These are phyloP conservation scores for Linurgus olivaceus DNA, from an alignment of 2,797 vertebrate genomes.

Conservation along the genomic window DNA sequence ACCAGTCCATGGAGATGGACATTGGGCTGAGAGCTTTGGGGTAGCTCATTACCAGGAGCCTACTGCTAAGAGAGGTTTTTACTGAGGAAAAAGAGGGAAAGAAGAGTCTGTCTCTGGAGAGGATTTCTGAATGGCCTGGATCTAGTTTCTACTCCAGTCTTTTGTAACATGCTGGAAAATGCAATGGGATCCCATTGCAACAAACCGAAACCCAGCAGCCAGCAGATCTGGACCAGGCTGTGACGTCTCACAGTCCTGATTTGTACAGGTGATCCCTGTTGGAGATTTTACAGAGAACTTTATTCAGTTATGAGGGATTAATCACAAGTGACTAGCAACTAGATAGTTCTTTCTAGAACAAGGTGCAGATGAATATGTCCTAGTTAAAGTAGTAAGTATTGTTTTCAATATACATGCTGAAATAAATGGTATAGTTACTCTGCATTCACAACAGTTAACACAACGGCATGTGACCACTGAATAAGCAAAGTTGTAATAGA, in stretches of 20 bases:
- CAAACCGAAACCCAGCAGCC: background rate
- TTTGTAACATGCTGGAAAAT: accelerated
- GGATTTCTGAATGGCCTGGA: background rate
- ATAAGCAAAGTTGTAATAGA: background rate
- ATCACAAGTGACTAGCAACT: background rate
- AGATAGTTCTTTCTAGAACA: background rate
- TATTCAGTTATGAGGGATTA: background rate
- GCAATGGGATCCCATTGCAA: accelerated
- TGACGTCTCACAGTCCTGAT: background rate
- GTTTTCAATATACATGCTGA: background rate
- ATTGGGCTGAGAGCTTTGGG: background rate
- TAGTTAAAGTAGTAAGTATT: background rate
- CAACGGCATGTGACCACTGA: background rate
- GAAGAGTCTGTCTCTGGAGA: background rate
- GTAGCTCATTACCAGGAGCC: background rate
- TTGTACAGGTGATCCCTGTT: background rate
- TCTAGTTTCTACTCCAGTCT: background rate
- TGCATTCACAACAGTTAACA: background rate
- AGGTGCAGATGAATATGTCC: background rate
- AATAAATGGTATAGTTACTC: background rate
- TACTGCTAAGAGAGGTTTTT: background rate
- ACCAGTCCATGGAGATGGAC: accelerated
- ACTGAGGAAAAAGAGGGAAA: background rate
- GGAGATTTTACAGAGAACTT: background rate
- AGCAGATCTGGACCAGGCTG: background rate